A percentile compares a stretch with the other conserved stretches of the same genome.
Evolutionary conservation across 2,113 vertebrate genomes (phyloP).

Genomic region (Ciconia boyciana): DNA sequence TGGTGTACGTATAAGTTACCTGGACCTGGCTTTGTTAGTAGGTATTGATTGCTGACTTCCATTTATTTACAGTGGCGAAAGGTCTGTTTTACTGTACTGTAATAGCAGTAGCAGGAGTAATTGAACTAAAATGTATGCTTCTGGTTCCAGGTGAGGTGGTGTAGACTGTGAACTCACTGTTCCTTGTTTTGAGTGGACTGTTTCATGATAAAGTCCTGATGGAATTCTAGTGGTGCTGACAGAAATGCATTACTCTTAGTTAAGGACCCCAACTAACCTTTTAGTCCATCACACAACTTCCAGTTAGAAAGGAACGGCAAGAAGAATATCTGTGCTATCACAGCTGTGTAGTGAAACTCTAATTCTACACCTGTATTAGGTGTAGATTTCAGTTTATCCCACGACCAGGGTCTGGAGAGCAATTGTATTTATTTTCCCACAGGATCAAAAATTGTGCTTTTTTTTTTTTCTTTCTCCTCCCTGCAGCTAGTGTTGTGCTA

Average conservation of each 20-base stretch:
- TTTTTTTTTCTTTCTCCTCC: neutral
- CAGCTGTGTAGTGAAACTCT: neutral
- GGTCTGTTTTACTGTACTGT: neutral
- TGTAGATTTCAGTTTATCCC: neutral
- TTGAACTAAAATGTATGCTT: neutral
- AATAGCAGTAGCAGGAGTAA: neutral
- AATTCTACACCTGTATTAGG: neutral
- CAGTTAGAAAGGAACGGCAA: neutral
- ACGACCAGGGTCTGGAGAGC: neutral
- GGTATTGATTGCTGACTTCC: neutral
- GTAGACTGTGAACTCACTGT: neutral
- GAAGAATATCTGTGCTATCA: neutral
- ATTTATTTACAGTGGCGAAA: fast-evolving
- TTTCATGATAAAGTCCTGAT: neutral
- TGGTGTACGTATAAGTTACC: fast-evolving
- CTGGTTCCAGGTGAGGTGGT: neutral
- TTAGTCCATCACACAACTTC: neutral
- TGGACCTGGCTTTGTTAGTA: neutral
- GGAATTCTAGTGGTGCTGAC: neutral
- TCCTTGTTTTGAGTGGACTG: neutral
- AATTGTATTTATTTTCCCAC: neutral
- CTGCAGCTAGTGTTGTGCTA: neutral
- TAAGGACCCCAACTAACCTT: neutral
- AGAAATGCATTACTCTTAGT: neutral
- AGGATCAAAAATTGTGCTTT: neutral